Percentiles rank a stretch among this genome's conserved stretches.
phyloP scores from a whole-genome alignment of 2,797 vertebrate species.

The Adelosebastes latens region DNA sequence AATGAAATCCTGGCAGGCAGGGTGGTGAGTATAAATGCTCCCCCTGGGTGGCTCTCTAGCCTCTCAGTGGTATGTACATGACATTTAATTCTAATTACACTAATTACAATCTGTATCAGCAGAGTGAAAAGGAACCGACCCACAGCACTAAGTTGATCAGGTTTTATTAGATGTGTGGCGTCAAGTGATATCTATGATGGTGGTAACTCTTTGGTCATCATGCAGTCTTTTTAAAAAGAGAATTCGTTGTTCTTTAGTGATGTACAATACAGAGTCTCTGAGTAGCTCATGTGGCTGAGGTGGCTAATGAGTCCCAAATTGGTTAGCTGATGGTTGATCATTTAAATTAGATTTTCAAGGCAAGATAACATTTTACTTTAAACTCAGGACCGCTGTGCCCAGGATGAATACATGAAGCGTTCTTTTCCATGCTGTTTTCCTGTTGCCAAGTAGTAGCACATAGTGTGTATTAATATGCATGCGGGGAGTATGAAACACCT shows the following conservation, averaged over 20 bases:
- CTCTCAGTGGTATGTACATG: slow-evolving; percentile 36
- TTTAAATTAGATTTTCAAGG: slow-evolving; percentile 22
- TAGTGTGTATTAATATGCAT: slow-evolving; percentile 54
- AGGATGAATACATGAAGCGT: background rate
- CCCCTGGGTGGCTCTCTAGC: slow-evolving; percentile 33
- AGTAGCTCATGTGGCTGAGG: background rate
- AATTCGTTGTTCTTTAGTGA: background rate
- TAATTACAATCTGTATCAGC: slow-evolving; percentile 38
- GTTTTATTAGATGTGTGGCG: slow-evolving; percentile 5
- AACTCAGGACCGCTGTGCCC: background rate
- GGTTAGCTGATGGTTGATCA: slow-evolving; percentile 23
- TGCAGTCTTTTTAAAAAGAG: background rate
- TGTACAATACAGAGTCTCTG: background rate
- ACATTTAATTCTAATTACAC: slow-evolving; percentile 59
- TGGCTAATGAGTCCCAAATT: slow-evolving; percentile 3
- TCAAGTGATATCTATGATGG: background rate
- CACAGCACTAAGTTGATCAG: slow-evolving; percentile 7
- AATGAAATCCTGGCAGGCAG: slow-evolving; percentile 37
- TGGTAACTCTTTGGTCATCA: background rate
- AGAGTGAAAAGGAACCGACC: slow-evolving; percentile 6
- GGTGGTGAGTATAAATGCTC: slow-evolving; percentile 31
- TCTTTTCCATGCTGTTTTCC: slow-evolving; percentile 18
- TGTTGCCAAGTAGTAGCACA: slow-evolving; percentile 11
- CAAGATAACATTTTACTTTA: background rate
- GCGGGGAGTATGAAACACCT: background rate